phyloP scores from a whole-genome alignment of 1,140 invertebrate species.

The Bombus waltoni region DNA sequence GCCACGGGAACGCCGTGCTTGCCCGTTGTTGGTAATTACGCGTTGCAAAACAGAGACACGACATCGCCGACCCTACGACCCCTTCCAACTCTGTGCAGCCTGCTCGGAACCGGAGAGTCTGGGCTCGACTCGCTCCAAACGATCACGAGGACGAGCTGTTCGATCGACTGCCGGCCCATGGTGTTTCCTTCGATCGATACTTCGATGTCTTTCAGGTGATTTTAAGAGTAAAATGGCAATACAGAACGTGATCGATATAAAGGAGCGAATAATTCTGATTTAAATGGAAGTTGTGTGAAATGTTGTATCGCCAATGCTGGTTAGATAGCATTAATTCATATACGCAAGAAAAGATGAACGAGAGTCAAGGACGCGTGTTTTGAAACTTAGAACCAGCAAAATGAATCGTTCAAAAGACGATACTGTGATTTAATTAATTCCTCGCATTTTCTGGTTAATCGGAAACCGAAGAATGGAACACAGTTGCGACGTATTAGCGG shows the following conservation, averaged over 20 bases:
- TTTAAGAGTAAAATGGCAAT: no score
- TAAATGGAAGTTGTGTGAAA: no score
- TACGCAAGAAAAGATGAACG: no score
- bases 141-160: constrained; percentile 33
- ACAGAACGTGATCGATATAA: no score
- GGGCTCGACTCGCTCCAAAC: background rate
- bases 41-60: constrained; percentile 78
- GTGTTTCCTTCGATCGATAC: no score
- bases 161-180: background rate
- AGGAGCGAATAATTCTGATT: no score
- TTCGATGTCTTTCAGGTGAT: no score
- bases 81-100: constrained; percentile 25
- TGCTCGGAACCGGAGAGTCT: background rate
- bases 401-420: background rate
- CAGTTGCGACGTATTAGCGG: no score
- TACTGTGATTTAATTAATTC: background rate
- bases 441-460: background rate
- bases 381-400: background rate
- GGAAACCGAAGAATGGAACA: no score
- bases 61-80: constrained; percentile 70
- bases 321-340: no score
- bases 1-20: constrained; percentile 51
- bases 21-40: constrained; percentile 74
- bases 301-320: no score
- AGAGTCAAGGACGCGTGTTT: background rate